Evolutionary conservation across 1,140 invertebrate genomes (phyloP).

Genomic region (Venustaconcha ellipsiformis): DNA sequence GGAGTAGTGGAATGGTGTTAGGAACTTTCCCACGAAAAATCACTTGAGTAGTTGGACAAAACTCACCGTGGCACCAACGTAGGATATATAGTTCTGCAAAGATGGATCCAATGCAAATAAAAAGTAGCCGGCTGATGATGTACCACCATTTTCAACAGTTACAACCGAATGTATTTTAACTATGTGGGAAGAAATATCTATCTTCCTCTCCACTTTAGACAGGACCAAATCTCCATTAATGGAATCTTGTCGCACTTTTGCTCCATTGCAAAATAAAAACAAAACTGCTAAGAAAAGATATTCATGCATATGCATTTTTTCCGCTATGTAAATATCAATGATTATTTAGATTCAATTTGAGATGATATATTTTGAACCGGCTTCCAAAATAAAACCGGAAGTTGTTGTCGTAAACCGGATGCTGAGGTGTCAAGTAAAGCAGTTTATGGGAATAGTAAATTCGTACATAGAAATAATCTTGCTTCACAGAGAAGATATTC

Average conservation of each 20-base stretch:
- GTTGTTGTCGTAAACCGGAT: conserved; percentile 30
- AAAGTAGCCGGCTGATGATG: conserved; percentile 78
- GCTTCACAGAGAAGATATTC: neutral
- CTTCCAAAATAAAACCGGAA: conserved; percentile 22
- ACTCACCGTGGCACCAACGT: conserved; percentile 76
- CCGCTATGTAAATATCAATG: neutral
- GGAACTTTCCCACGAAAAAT: too few relatives aligned
- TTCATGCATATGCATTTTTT: neutral
- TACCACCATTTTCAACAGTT: conserved; percentile 84
- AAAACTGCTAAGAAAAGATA: conserved; percentile 12
- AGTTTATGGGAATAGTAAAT: too few relatives aligned
- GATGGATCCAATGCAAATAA: conserved; percentile 79
- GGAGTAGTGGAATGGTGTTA: too few relatives aligned
- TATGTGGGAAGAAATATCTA: conserved; percentile 90
- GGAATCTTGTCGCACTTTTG: conserved; percentile 43
- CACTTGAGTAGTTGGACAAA: neutral
- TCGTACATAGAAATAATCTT: neutral
- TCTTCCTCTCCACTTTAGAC: conserved; percentile 85
- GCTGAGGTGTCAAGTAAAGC: conserved; percentile 23
- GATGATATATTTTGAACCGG: conserved; percentile 3
- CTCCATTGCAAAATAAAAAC: conserved; percentile 38
- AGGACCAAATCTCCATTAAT: conserved; percentile 71
- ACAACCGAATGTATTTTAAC: conserved; percentile 85
- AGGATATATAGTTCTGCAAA: conserved; percentile 78
- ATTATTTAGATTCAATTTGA: conserved; percentile 1